Conservation (phyloP, 2,797 vertebrate genomes). For the Geotrypetes seraphini region DNA sequence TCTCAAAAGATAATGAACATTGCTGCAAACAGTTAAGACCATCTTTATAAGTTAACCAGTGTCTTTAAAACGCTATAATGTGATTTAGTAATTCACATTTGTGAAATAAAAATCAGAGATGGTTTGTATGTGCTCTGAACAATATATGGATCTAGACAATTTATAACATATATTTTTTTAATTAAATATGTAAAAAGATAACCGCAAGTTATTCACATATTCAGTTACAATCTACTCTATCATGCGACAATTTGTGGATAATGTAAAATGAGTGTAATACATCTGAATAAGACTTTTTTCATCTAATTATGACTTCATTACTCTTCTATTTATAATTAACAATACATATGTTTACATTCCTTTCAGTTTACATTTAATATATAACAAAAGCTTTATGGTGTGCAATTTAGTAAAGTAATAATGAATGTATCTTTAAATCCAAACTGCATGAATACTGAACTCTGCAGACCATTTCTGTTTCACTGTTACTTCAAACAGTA, state of each 20-base stretch:
- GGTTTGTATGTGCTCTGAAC: too few species aligned
- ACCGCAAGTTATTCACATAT: conserved; percentile 98
- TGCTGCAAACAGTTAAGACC: too few species aligned
- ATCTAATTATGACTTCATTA: conserved; percentile 57
- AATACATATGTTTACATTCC: conserved; percentile 99
- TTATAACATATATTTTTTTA: conserved; percentile 88
- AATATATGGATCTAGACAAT: conserved; percentile 57
- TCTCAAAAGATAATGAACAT: too few species aligned
- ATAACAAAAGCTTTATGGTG: conserved; percentile 84
- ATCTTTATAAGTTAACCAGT: too few species aligned
- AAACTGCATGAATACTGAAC: conserved; percentile 65
- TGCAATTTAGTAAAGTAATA: conserved; percentile 76
- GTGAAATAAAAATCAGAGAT: too few species aligned
- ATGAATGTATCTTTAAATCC: conserved; percentile 82
- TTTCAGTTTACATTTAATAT: conserved; percentile 97
- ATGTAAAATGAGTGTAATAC: conserved; percentile 82
- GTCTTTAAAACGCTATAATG: too few species aligned
- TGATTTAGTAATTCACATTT: too few species aligned
- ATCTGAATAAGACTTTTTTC: conserved; percentile 61
- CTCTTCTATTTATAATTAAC: conserved; percentile 95
- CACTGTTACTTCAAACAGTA: too few species aligned
- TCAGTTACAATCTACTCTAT: conserved; percentile 85
- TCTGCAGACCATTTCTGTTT: too few species aligned
- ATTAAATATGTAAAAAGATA: conserved; percentile 99
- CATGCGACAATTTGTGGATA: conserved; percentile 91